Percentiles rank a stretch among this genome's conserved stretches.
Conservation (phyloP, 1,140 invertebrate species). For the Riptortus pedestris region DNA sequence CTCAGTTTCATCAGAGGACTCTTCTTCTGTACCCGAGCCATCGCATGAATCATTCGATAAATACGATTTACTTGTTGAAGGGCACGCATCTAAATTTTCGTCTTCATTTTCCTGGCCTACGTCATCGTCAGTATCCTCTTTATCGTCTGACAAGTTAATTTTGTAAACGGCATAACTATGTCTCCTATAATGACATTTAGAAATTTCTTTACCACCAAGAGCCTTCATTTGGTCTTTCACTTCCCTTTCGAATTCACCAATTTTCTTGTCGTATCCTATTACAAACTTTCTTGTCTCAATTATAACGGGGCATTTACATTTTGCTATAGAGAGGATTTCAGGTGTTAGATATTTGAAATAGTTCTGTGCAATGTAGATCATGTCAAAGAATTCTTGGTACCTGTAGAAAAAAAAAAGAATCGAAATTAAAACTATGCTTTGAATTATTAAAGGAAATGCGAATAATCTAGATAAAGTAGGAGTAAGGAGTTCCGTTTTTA, state of each 20-base stretch:
- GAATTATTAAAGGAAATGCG: no score
- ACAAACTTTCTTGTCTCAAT: conserved; percentile 6
- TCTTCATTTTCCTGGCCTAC: no score
- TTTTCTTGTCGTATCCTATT: neutral
- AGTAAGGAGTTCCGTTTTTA: neutral
- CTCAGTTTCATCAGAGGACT: no score
- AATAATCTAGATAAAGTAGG: neutral
- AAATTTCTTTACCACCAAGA: neutral
- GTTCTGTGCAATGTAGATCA: neutral
- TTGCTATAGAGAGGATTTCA: neutral
- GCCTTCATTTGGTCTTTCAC: neutral
- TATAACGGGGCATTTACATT: neutral
- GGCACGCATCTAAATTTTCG: no score
- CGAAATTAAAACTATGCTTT: no score
- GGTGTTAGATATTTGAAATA: neutral
- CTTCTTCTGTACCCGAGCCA: no score
- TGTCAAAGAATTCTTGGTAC: neutral
- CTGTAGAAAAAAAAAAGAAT: neutral
- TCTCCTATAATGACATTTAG: neutral
- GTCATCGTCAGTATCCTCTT: no score
- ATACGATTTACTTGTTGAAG: no score
- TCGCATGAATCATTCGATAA: no score
- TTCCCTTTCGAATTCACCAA: neutral
- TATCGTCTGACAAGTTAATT: no score
- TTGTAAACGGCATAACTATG: neutral